A percentile compares a stretch with the other conserved stretches of the same genome.
Conservation (phyloP, 2,797 vertebrate genomes). For the Craterocephalus amniculus region DNA sequence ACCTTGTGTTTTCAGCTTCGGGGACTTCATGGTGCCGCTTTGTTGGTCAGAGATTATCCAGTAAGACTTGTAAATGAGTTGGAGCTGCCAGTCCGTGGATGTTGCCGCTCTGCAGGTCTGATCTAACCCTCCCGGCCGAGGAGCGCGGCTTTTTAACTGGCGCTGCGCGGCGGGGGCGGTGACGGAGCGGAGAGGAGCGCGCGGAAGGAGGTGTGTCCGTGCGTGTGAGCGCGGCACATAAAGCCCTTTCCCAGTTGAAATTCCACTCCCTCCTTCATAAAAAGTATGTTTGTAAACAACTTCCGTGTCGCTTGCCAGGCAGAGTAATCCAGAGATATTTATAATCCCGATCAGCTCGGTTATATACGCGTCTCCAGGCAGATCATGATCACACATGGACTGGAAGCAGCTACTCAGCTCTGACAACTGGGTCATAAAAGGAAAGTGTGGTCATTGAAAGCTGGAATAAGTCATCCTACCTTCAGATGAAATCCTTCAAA, state of each 20-base stretch:
- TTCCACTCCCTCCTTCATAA: conserved; percentile 46
- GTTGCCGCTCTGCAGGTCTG: conserved; percentile 10
- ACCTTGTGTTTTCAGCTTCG: conserved; percentile 77
- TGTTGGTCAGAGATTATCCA: conserved; percentile 34
- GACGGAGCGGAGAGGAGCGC: neutral
- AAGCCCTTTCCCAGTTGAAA: conserved; percentile 37
- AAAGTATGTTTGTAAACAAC: conserved; percentile 79
- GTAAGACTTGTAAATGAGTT: neutral
- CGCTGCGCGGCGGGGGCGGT: conserved; percentile 55
- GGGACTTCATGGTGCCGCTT: conserved; percentile 81
- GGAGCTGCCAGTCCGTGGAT: neutral
- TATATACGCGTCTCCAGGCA: conserved; percentile 46
- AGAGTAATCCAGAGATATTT: conserved; percentile 54
- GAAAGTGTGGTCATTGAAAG: neutral
- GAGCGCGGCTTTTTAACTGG: conserved; percentile 66
- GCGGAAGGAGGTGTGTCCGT: neutral
- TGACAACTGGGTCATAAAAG: neutral
- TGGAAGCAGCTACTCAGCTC: neutral
- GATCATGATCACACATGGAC: conserved; percentile 18
- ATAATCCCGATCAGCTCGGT: conserved; percentile 33
- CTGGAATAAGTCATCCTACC: neutral
- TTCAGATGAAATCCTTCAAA: neutral
- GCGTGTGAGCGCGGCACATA: conserved; percentile 22
- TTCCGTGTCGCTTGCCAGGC: conserved; percentile 38
- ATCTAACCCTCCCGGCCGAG: conserved; percentile 7